A percentile compares a stretch with the other conserved stretches of the same genome.
Conservation (phyloP, 1,140 invertebrate species). For the Monochamus saltuarius region DNA sequence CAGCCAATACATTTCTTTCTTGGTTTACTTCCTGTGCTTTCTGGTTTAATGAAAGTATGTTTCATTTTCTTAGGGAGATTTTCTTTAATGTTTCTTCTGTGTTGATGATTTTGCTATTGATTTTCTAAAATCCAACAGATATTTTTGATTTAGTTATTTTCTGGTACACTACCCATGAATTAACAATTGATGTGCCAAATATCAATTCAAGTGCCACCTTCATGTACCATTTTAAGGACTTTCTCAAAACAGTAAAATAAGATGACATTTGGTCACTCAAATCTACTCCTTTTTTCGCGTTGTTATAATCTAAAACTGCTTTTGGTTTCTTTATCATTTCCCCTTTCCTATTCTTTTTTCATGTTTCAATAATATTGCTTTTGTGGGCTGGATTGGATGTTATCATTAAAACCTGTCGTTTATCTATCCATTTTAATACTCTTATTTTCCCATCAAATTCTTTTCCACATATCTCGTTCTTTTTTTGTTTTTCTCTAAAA, state of each 20-base stretch:
- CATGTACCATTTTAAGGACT: constrained; percentile 13
- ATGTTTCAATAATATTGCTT: not conserved
- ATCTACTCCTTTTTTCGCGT: constrained; percentile 18
- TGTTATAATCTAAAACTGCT: constrained; percentile 15
- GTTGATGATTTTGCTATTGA: constrained; percentile 12
- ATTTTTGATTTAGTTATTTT: constrained; percentile 20
- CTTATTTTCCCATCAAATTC: constrained; percentile 50
- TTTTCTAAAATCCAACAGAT: constrained; percentile 15
- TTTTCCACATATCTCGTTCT: constrained; percentile 40
- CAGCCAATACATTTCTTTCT: constrained; percentile 18
- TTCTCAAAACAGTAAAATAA: constrained; percentile 12
- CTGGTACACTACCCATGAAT: constrained; percentile 18
- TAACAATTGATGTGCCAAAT: constrained; percentile 20
- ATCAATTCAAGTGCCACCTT: constrained; percentile 7
- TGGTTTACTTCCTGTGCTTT: constrained; percentile 18
- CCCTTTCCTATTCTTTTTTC: not conserved
- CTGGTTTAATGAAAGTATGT: constrained; percentile 24
- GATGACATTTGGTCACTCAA: constrained; percentile 13
- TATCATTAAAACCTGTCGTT: constrained; percentile 19
- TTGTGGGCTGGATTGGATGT: not conserved
- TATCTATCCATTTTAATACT: constrained; percentile 53
- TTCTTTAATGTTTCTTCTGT: not conserved
- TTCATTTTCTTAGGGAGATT: constrained; percentile 10
- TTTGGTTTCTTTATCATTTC: constrained; percentile 1
- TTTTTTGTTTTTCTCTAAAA: constrained; percentile 48